Conservation (phyloP, 2,113 vertebrate genomes). For the Rhagologus leucostigma region DNA sequence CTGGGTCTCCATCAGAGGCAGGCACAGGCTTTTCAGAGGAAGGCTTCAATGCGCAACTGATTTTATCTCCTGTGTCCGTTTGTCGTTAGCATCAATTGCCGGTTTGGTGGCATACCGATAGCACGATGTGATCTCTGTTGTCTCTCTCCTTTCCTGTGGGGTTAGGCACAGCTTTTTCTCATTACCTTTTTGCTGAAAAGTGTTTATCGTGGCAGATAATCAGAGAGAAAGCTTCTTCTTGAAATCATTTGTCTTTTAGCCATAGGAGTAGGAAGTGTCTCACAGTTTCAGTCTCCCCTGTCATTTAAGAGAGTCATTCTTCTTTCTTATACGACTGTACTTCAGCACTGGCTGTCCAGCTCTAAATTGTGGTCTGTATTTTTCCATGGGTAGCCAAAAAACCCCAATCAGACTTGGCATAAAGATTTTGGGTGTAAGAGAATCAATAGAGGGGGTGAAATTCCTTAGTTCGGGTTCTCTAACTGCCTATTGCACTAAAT, state of each 20-base stretch:
- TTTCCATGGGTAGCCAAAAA: not conserved
- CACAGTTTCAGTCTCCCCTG: not conserved
- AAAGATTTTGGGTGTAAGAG: not conserved
- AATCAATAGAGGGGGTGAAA: not conserved
- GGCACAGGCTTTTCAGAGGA: not conserved
- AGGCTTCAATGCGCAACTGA: not conserved
- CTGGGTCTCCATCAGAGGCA: not conserved
- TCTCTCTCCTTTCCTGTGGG: not conserved
- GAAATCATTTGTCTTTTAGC: slow-evolving; percentile 47
- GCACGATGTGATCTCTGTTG: not conserved
- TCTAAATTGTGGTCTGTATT: not conserved
- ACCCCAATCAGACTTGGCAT: not conserved
- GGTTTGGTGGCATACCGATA: not conserved
- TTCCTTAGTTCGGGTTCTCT: not conserved
- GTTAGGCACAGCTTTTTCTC: slow-evolving; percentile 40
- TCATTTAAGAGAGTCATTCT: not conserved
- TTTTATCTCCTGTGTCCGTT: slow-evolving; percentile 9
- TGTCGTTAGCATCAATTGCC: slow-evolving; percentile 16
- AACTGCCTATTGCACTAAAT: not conserved
- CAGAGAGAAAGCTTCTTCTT: slow-evolving; percentile 6
- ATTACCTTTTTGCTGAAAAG: slow-evolving; percentile 49
- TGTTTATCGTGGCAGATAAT: slow-evolving; percentile 50
- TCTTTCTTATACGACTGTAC: not conserved
- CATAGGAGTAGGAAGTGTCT: not conserved
- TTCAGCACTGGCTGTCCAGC: not conserved